These are phyloP conservation scores for Himalopsyche phryganea DNA, from an alignment of 1,140 invertebrate genomes.

Conservation along the genomic window DNA sequence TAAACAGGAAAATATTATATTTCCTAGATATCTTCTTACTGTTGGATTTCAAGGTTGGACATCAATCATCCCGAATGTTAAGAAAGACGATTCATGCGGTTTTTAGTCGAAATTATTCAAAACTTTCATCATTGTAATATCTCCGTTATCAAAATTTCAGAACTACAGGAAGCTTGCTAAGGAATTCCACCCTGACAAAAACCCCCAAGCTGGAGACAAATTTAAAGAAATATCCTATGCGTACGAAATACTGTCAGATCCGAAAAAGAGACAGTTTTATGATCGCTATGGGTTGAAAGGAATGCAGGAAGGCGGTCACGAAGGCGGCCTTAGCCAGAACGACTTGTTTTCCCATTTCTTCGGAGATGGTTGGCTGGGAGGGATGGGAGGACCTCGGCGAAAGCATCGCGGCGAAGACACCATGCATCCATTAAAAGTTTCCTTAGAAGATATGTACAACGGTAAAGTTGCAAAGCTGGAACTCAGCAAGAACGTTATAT, in stretches of 20 bases:
- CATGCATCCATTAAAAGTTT: constrained; percentile 70
- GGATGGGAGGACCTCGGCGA: constrained; percentile 54
- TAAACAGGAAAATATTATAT: too few relatives aligned
- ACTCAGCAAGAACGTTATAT: constrained; percentile 84
- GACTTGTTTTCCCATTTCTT: constrained; percentile 68
- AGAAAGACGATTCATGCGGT: too few relatives aligned
- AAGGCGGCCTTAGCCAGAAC: constrained; percentile 48
- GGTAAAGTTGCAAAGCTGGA: constrained; percentile 81
- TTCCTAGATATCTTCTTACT: too few relatives aligned
- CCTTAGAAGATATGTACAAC: constrained; percentile 89
- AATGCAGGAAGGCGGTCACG: constrained; percentile 62
- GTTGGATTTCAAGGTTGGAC: too few relatives aligned
- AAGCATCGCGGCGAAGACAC: constrained; percentile 63
- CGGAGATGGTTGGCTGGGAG: constrained; percentile 57
- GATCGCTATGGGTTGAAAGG: constrained; percentile 77
- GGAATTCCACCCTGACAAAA: constrained; percentile 87
- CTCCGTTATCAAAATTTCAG: constrained; percentile 44
- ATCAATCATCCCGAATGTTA: too few relatives aligned
- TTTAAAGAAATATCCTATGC: constrained; percentile 89
- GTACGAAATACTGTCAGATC: constrained; percentile 77
- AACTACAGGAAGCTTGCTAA: constrained; percentile 81
- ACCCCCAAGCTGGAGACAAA: constrained; percentile 76
- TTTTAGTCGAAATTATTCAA: too few relatives aligned
- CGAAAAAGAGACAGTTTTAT: constrained; percentile 67
- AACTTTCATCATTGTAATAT: too few relatives aligned